Evolutionary conservation across 2,797 vertebrate genomes (phyloP), one percentile per base, ranked within the genome.

Genomic region (Poeciliopsis turneri): DNA sequence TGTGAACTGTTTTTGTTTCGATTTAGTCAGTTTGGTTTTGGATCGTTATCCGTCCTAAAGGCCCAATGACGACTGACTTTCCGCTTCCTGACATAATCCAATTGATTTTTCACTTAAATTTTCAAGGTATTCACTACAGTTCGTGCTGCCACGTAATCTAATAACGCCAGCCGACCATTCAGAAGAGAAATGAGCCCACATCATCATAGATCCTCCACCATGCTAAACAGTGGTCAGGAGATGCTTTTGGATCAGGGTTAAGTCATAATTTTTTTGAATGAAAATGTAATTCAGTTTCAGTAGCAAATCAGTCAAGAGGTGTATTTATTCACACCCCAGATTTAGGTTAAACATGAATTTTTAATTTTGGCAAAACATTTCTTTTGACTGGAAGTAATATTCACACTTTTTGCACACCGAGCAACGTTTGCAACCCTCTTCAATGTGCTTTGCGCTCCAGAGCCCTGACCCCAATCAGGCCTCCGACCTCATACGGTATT

Each of bases 401-500:
- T 36, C 7, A 64, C 16, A 33, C 30, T 36, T 64, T 36, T 41
- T 25, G 41, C 23, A 70, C 43, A 55, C 15, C 13, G 10, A 47
- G 53, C 47, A 69, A 71, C 59, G 51, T 20, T 33, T 36, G 30
- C 30, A 5, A 55, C 71, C 76, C 43, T 49, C 79, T 89, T 86
- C 28, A 4, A 36, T 51, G 36, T 13, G 68, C 55, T 70, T 70
- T 28, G 25, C n/a, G n/a, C 36, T 25, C 69, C 16, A n/a, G n/a
- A 28, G 74, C 72, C 72, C 69, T 47, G 47, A 53, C 33, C 78
- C 78, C 77, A 77, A 91, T 91, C 86, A 74, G 84, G 87, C 90
- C 74, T 72, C 82, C 77, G 77, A 82, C 80, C 79, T 41, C 78
- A n/a, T 51, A 76, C 86, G 28, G 39, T 88, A 84, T 88, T 92